These are phyloP conservation scores for Paraplagusia blochii DNA, from an alignment of 2,113 vertebrate species.

Conservation along the genomic window DNA sequence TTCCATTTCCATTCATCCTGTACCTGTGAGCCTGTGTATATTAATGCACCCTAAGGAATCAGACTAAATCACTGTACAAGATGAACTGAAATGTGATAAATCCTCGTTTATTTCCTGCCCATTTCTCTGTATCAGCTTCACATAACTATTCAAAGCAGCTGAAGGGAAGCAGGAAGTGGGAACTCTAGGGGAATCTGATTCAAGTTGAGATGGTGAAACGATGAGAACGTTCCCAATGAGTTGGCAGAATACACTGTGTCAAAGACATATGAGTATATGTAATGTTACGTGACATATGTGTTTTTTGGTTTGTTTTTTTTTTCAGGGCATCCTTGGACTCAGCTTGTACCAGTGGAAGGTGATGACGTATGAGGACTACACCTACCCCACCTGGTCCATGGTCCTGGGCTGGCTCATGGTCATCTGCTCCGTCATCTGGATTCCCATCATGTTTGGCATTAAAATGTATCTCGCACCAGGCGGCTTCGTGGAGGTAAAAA, in stretches of 20 bases:
- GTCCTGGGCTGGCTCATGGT: conserved; percentile 96
- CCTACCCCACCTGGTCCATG: conserved; percentile 98
- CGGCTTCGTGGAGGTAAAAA: conserved; percentile 85
- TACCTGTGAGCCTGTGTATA: too few relatives aligned
- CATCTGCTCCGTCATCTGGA: conserved; percentile 97
- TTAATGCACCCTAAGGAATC: too few relatives aligned
- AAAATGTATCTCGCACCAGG: conserved; percentile 97
- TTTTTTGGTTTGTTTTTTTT: not conserved
- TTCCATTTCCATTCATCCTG: too few relatives aligned
- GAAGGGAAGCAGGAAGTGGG: too few relatives aligned
- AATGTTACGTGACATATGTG: too few relatives aligned
- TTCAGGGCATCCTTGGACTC: conserved; percentile 91
- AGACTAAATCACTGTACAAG: too few relatives aligned
- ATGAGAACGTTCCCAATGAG: not conserved
- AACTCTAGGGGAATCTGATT: too few relatives aligned
- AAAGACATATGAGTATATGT: too few relatives aligned
- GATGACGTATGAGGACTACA: conserved; percentile 95
- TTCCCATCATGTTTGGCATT: conserved; percentile 96
- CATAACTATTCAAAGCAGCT: too few relatives aligned
- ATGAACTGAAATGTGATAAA: too few relatives aligned
- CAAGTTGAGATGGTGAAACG: not conserved
- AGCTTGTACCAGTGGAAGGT: conserved; percentile 98
- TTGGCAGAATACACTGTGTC: not conserved
- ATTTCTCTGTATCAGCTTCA: too few relatives aligned
- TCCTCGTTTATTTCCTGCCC: too few relatives aligned